Evolutionary conservation across 2,113 vertebrate genomes (phyloP).

Genomic region (Xiphophorus couchianus): DNA sequence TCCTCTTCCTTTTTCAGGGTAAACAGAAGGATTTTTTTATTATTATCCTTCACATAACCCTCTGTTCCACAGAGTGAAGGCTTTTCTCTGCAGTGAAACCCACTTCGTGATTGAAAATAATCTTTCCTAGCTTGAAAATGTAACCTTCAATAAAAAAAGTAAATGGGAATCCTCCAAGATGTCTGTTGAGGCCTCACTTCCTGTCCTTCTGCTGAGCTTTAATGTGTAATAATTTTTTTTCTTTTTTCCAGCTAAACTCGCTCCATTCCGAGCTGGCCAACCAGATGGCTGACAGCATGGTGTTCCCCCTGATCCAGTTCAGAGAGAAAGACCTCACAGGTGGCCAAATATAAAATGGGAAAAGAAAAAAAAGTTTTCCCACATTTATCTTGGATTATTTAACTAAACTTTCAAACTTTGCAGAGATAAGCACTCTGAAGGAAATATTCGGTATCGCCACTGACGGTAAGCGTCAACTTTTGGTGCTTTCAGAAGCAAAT

Average conservation of each 20-base stretch:
- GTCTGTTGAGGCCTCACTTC: conserved; percentile 24
- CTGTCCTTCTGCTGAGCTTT: conserved; percentile 19
- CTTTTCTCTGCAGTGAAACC: conserved; percentile 6
- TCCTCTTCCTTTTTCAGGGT: conserved; percentile 19
- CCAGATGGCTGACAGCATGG: conserved; percentile 94
- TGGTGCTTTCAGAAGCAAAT: conserved; percentile 4
- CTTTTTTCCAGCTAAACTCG: conserved; percentile 87
- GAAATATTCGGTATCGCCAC: conserved; percentile 94
- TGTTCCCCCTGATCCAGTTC: conserved; percentile 95
- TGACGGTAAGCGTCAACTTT: conserved; percentile 82
- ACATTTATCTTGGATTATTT: not conserved
- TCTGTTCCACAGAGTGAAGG: conserved; percentile 19
- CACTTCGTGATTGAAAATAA: conserved; percentile 23
- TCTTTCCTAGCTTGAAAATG: conserved; percentile 36
- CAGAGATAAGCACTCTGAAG: conserved; percentile 97
- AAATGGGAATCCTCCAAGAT: conserved; percentile 46
- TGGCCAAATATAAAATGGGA: conserved; percentile 38
- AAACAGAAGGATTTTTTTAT: conserved; percentile 28
- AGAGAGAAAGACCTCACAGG: conserved; percentile 98
- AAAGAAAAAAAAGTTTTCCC: not conserved
- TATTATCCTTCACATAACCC: conserved; percentile 22
- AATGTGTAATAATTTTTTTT: conserved; percentile 3
- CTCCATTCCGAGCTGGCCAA: conserved; percentile 91
- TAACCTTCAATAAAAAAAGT: conserved; percentile 10
- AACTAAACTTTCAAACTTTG: conserved; percentile 56